phyloP scores from a whole-genome alignment of 2,888 invertebrate species.

The Lamproptera curius region DNA sequence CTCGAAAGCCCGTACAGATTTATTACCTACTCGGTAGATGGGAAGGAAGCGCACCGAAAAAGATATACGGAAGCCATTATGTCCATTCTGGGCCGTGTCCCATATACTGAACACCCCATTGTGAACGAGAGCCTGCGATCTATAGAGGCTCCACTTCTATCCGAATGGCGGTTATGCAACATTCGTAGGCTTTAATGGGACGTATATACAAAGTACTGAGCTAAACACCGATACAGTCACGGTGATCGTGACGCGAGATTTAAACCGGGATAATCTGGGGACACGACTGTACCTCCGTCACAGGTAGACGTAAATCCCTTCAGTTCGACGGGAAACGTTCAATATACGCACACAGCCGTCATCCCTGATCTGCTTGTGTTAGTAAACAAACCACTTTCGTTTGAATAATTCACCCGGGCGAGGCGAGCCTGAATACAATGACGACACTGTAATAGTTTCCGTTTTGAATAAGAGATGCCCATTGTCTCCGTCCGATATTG shows the following conservation, averaged over 20 bases:
- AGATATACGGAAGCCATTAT: conserved; percentile 20
- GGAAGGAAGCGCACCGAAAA: conserved; percentile 17
- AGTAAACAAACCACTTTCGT: conserved; percentile 71
- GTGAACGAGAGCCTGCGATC: conserved; percentile 14
- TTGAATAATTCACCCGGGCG: conserved; percentile 68
- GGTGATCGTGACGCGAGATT: conserved; percentile 56
- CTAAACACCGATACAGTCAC: too few species aligned
- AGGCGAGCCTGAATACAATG: conserved; percentile 73
- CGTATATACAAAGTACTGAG: too few species aligned
- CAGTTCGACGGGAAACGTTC: conserved; percentile 51
- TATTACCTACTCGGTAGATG: conserved; percentile 14
- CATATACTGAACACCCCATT: conserved; percentile 15
- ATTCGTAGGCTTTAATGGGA: too few species aligned
- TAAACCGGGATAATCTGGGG: conserved; percentile 66
- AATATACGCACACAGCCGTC: conserved; percentile 41
- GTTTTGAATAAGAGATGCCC: conserved; percentile 71
- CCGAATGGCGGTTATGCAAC: background rate
- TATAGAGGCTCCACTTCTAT: background rate
- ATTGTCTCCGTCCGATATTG: conserved; percentile 73
- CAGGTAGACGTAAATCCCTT: conserved; percentile 69
- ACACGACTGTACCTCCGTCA: conserved; percentile 57
- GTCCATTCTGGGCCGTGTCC: conserved; percentile 15
- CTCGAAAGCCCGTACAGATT: conserved; percentile 10
- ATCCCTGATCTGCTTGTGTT: conserved; percentile 58
- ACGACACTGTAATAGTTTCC: conserved; percentile 73